Evolutionary conservation across 2,888 invertebrate genomes (phyloP).

Genomic region (Lasioglossum leucozonium): DNA sequence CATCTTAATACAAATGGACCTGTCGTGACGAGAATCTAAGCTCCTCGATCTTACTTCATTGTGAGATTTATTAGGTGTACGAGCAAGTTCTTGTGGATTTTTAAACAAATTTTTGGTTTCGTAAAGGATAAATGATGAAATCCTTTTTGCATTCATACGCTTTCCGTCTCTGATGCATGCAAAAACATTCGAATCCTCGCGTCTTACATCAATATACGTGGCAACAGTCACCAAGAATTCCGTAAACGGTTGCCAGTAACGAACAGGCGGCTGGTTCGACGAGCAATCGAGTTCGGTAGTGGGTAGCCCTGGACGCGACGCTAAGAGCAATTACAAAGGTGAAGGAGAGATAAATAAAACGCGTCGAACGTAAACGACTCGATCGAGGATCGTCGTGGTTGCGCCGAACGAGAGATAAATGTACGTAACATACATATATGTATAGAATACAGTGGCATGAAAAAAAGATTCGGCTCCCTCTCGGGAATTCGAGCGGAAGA

Average conservation of each 20-base stretch:
- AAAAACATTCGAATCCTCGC: neutral
- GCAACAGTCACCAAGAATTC: neutral
- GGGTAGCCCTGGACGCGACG: neutral
- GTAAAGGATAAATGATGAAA: no score
- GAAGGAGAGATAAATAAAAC: neutral
- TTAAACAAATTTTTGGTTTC: no score
- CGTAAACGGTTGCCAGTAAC: neutral
- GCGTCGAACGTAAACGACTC: neutral
- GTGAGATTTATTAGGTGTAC: no score
- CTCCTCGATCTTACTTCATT: neutral
- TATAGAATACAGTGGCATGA: neutral
- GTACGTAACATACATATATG: no score
- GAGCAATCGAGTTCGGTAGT: neutral
- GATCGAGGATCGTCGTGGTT: neutral
- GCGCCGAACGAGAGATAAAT: neutral
- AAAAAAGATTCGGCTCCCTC: constrained; percentile 40
- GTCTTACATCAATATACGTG: neutral
- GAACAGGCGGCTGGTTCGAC: neutral
- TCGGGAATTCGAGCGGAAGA: constrained; percentile 65
- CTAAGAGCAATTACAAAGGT: neutral
- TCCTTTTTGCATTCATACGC: no score
- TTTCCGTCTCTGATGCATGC: no score
- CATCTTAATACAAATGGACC: neutral
- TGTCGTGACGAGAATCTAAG: neutral
- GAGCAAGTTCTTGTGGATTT: no score